phyloP scores from a whole-genome alignment of 2,888 invertebrate species.

The Deilephila elpenor region DNA sequence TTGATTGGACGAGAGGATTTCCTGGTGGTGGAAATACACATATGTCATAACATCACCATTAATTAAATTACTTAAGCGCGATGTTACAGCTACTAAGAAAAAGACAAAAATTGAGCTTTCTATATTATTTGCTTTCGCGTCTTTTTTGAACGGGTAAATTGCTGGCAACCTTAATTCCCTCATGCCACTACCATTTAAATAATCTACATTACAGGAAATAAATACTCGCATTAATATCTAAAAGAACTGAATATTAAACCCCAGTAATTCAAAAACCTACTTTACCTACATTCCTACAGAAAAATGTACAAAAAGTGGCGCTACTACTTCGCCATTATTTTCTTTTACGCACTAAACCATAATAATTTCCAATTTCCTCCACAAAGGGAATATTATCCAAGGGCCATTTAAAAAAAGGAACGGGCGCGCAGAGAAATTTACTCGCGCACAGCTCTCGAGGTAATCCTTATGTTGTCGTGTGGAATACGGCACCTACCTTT shows the following conservation, averaged over 20 bases:
- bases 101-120: too few species aligned
- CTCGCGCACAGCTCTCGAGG: constrained; percentile 33
- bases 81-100: too few species aligned
- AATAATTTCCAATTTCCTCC: constrained; percentile 65
- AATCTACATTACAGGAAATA: too few species aligned
- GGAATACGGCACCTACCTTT: background rate
- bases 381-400: constrained; percentile 62
- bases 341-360: constrained; percentile 58
- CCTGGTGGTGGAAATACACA: too few species aligned
- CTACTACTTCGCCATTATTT: constrained; percentile 40
- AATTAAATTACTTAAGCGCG: too few species aligned
- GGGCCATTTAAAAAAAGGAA: constrained; percentile 54
- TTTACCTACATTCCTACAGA: background rate
- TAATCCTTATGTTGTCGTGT: background rate
- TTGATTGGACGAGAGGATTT: too few species aligned
- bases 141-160: too few species aligned
- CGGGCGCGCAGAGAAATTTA: constrained; percentile 42
- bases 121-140: too few species aligned
- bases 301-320: background rate
- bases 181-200: too few species aligned
- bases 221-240: background rate
- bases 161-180: too few species aligned
- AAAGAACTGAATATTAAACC: background rate
- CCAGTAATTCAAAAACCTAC: background rate
- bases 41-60: too few species aligned